Base-by-base conservation (phyloP, 2,888 invertebrate species). In the Halictus quadricinctus region DNA sequence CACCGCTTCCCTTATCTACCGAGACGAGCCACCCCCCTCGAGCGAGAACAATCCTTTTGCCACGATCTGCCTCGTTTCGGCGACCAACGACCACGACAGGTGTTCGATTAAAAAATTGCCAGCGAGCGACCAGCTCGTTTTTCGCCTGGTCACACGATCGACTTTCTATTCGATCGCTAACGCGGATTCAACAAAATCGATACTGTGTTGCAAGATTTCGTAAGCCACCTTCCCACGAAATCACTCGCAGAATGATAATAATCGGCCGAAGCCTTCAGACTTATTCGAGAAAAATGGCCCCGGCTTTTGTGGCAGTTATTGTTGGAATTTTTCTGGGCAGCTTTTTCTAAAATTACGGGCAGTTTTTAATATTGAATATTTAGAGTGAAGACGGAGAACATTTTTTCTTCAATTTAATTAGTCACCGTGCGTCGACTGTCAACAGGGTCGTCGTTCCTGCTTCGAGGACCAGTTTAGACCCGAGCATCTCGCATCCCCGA, bases 1-100 rank as follows among this genome's bases (percentile, higher is more conserved):
- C 84, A 80, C 83, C 82, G 81, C 82, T 77, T 82, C 83, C 83
- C 89, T 91, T 90, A 90, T 91, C 91, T 87, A 70, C 43, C 13
- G 21, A 29, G 76, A 79, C 54, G 43, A 18, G 46, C 54, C 79
- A 79, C 54, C 79, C 81, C 79, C 79, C 78, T 76, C 50, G 36
- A 29, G 29, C 64, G 29, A 64, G 64, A 29, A 64, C 64, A n/a
- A 13, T 43, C 70, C n/a, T 43, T 4, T 6, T 21, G 8, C 25
- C 36, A 29, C 36, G 29, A 18, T 29, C 29, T 21, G 25, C 29
- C 15, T 29, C 64, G 25, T 29, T 64, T 64, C 64, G 2, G n/a
- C 58, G 5, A 1, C 10, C 58, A n/a, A n/a, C 54, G n/a, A n/a
- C 12, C 58, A n/a, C 58, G 58, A 29, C 69, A 41, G 21, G 41